Conservation (phyloP, 2,888 invertebrate species). For the Epinotia demarniana region DNA sequence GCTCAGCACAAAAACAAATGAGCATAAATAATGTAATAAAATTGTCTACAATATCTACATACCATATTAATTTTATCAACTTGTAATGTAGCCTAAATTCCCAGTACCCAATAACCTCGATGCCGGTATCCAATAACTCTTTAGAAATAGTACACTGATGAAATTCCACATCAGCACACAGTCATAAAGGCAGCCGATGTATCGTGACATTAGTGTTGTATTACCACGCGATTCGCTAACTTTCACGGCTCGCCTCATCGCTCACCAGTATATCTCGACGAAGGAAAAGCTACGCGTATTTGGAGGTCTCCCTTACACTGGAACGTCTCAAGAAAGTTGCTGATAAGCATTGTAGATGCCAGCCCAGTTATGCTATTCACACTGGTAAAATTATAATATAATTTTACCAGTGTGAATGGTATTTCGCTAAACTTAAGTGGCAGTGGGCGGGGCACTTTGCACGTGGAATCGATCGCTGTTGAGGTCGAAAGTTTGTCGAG, state of each 20-base stretch:
- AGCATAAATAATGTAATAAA: not conserved
- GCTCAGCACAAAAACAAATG: not conserved
- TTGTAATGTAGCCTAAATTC: not conserved
- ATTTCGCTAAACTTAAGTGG: too few species aligned
- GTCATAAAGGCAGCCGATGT: not conserved
- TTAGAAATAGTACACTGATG: constrained; percentile 20
- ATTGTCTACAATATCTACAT: not conserved
- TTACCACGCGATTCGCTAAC: constrained; percentile 9
- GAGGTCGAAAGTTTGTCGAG: too few species aligned
- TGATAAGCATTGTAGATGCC: too few species aligned
- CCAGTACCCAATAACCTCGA: constrained; percentile 1
- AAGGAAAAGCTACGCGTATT: not conserved
- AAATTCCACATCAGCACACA: constrained; percentile 8
- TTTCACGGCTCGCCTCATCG: not conserved
- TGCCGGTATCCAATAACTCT: constrained; percentile 1
- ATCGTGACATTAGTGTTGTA: constrained; percentile 41
- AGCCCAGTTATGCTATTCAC: too few species aligned
- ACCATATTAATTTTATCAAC: not conserved
- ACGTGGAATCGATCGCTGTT: too few species aligned
- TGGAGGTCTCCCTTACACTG: not conserved
- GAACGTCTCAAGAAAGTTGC: not conserved
- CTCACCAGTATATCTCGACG: not conserved
- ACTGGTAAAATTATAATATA: too few species aligned
- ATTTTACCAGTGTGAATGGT: too few species aligned
- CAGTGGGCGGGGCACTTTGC: too few species aligned